phyloP scores from a whole-genome alignment of 1,140 invertebrate genomes.

The Melitaea cinxia region DNA sequence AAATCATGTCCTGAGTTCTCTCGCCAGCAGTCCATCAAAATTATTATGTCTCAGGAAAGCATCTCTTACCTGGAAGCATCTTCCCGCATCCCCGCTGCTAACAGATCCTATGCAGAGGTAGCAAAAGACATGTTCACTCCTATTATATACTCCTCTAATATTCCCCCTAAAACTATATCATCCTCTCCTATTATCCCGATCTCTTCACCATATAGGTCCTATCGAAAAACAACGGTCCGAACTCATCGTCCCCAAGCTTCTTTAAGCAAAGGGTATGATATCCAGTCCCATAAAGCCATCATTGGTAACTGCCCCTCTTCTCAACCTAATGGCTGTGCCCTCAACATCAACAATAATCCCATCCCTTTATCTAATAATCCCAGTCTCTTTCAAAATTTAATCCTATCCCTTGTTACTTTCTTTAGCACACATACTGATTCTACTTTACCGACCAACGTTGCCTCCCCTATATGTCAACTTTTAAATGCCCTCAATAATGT shows the following conservation, averaged over 20 bases:
- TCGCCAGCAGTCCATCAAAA: no score
- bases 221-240: neutral
- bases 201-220: no score
- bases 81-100: no score
- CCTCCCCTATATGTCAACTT: neutral
- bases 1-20: no score
- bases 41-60: no score
- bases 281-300: conserved; percentile 3
- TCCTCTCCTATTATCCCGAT: no score
- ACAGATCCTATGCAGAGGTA: no score
- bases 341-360: neutral
- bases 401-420: neutral
- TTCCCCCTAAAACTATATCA: no score
- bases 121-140: no score
- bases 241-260: neutral
- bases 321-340: conserved; percentile 7
- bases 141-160: no score
- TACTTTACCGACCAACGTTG: conserved; percentile 24
- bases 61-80: no score
- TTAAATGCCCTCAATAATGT: conserved; percentile 8
- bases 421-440: neutral
- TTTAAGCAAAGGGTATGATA: neutral
- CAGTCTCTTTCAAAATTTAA: neutral
- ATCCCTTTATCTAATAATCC: neutral
- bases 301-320: neutral